Conservation (phyloP, 2,797 vertebrate species). For the Etheostoma perlongum region DNA sequence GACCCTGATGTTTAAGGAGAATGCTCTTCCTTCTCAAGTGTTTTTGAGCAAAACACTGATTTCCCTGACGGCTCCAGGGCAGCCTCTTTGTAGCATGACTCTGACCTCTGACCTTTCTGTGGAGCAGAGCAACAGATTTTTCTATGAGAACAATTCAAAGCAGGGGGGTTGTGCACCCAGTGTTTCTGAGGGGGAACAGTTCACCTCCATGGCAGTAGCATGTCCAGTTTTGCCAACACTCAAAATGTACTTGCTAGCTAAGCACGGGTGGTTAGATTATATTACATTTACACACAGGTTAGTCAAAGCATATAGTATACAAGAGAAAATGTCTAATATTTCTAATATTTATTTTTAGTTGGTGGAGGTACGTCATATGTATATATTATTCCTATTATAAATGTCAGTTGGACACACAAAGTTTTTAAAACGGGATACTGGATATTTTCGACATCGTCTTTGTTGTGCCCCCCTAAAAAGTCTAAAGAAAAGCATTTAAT, state of each 20-base stretch:
- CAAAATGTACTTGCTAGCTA: background rate
- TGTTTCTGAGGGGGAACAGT: constrained; percentile 40
- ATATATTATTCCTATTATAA: background rate
- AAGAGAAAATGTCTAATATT: background rate
- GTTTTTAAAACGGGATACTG: background rate
- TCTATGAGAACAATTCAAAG: background rate
- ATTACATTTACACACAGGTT: background rate
- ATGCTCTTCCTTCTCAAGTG: background rate
- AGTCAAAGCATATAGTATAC: background rate
- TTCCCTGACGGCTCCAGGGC: background rate
- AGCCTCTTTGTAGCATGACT: constrained; percentile 4
- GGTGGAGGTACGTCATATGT: background rate
- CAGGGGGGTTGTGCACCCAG: background rate
- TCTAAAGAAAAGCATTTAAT: constrained; percentile 4
- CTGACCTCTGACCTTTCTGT: constrained; percentile 43
- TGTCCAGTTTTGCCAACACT: constrained; percentile 2
- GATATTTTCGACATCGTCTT: background rate
- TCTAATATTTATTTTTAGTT: background rate
- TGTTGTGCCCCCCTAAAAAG: background rate
- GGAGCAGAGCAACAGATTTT: constrained; percentile 14
- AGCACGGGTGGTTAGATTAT: background rate
- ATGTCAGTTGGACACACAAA: background rate
- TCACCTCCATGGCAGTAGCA: constrained; percentile 5
- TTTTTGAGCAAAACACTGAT: background rate
- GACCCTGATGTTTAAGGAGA: background rate